Conservation (phyloP, 2,888 invertebrate genomes). For the Abscondita cerata region DNA sequence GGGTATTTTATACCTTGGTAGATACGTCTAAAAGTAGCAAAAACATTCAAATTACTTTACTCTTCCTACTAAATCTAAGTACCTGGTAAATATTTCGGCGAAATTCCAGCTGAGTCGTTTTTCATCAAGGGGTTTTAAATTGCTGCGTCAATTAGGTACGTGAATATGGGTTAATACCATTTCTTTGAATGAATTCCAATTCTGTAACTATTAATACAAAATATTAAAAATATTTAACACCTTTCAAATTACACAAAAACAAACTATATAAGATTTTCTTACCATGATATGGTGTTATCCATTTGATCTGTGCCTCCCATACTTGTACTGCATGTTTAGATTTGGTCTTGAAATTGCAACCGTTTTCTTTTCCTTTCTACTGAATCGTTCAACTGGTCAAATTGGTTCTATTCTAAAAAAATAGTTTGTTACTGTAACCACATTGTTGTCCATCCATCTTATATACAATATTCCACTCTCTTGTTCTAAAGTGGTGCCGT, state of each 20-base stretch:
- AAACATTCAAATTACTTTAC: no score
- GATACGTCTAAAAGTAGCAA: no score
- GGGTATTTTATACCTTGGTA: no score
- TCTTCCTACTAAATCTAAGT: no score
- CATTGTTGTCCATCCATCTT: background rate
- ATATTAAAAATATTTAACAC: background rate
- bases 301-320: constrained; percentile 3
- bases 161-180: background rate
- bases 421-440: background rate
- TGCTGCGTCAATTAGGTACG: background rate
- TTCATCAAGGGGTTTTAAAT: background rate
- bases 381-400: background rate
- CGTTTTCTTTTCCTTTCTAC: no score
- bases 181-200: background rate
- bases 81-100: no score
- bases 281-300: background rate
- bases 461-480: no score
- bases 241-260: background rate
- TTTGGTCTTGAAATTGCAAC: background rate
- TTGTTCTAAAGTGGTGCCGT: background rate
- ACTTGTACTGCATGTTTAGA: background rate
- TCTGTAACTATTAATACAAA: no score
- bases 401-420: background rate
- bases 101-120: background rate
- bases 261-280: background rate